These are phyloP conservation scores for Aplochiton taeniatus DNA, from an alignment of 2,797 vertebrate species.

Conservation along the genomic window DNA sequence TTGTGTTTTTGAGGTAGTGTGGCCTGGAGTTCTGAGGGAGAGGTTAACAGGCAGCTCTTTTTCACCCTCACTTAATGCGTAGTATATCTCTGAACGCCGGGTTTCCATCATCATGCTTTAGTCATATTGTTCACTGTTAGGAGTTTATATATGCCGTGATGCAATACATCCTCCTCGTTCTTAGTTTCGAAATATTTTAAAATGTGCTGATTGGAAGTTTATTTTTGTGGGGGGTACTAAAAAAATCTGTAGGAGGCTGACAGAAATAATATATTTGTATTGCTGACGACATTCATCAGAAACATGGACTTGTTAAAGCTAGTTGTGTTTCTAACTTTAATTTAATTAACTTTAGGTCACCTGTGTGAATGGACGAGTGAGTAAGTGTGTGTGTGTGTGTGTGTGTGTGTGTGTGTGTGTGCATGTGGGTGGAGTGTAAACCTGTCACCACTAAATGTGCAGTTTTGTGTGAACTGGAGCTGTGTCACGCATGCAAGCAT, in stretches of 20 bases:
- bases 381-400: not conserved
- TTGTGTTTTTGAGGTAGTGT: slow-evolving; percentile 18
- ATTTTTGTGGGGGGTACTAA: not conserved
- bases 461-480: slow-evolving; percentile 10
- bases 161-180: not conserved
- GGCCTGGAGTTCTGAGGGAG: not conserved
- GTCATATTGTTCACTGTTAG: not conserved
- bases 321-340: slow-evolving; percentile 27
- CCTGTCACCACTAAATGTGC: slow-evolving; percentile 22
- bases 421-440: slow-evolving; percentile 13
- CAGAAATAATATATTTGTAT: not conserved
- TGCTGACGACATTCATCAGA: slow-evolving; percentile 33
- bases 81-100: not conserved
- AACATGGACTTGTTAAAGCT: slow-evolving; percentile 38
- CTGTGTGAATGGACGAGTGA: slow-evolving; percentile 27
- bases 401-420: not conserved
- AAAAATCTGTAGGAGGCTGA: not conserved
- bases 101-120: not conserved
- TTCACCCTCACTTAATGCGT: not conserved
- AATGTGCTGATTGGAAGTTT: not conserved
- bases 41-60: not conserved
- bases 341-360: slow-evolving; percentile 47
- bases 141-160: not conserved
- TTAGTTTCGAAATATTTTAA: not conserved
- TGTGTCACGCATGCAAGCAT: slow-evolving; percentile 19